Percentiles rank a stretch among this genome's conserved stretches.
Evolutionary conservation across 92 coral and sea anemone species (phyloP).

Genomic region (Porites rus): DNA sequence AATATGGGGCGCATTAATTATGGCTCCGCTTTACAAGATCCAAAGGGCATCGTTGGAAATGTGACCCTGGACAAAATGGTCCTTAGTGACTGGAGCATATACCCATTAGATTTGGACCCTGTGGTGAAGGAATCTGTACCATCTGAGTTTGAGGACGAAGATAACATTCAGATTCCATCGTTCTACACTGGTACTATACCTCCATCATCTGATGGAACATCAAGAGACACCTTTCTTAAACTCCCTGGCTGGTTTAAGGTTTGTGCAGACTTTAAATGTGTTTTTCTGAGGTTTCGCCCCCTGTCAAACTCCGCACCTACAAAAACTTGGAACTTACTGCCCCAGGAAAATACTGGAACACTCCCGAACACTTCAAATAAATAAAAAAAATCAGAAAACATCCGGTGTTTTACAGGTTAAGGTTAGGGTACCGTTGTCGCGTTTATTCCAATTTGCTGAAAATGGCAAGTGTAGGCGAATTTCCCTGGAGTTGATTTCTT

Average conservation of each 20-base stretch:
- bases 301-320: no score
- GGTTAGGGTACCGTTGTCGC: no score
- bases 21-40: conserved; percentile 89
- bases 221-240: conserved; percentile 86
- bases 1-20: conserved; percentile 94
- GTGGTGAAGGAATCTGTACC: conserved; percentile 24
- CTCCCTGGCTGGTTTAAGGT: conserved; percentile 93
- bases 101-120: conserved; percentile 63
- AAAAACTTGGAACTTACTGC: no score
- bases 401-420: no score
- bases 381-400: no score
- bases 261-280: neutral
- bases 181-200: conserved; percentile 91
- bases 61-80: conserved; percentile 79
- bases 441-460: no score
- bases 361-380: no score
- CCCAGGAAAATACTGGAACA: no score
- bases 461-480: no score
- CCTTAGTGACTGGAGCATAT: conserved; percentile 82
- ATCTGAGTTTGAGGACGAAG: neutral
- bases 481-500: no score
- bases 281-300: neutral
- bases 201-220: conserved; percentile 74
- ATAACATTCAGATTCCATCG: conserved; percentile 60
- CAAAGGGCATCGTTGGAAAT: conserved; percentile 90